These are phyloP conservation scores for Athene noctua DNA, from an alignment of 2,113 vertebrate species.

Conservation along the genomic window DNA sequence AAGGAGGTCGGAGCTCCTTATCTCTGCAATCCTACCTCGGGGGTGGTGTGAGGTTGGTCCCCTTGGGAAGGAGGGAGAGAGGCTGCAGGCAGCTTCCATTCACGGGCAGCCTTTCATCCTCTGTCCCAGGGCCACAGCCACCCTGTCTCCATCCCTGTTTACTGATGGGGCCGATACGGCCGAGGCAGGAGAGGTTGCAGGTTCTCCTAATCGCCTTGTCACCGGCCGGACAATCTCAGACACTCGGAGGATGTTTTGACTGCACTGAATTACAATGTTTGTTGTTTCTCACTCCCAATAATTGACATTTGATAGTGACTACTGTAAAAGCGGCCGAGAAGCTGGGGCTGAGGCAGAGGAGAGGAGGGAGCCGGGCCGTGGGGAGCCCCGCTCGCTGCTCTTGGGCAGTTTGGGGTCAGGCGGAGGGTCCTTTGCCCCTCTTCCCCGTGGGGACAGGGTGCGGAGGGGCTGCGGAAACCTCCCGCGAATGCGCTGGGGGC, in stretches of 20 bases:
- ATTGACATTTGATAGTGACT: constrained; percentile 71
- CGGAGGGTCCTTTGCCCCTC: accelerated
- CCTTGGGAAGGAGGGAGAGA: not conserved
- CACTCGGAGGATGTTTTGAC: constrained; percentile 74
- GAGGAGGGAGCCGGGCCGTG: not conserved
- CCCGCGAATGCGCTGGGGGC: not conserved
- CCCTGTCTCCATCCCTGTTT: constrained; percentile 74
- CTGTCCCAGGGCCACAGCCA: constrained; percentile 70
- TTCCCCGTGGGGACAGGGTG: not conserved
- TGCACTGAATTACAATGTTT: constrained; percentile 69
- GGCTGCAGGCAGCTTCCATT: not conserved
- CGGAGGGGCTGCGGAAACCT: not conserved
- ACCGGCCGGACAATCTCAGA: constrained; percentile 46
- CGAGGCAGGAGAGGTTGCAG: constrained; percentile 44
- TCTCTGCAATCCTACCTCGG: not conserved
- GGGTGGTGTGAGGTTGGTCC: not conserved
- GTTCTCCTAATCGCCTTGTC: constrained; percentile 64
- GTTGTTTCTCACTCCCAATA: constrained; percentile 72
- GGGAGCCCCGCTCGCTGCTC: not conserved
- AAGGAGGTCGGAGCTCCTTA: not conserved
- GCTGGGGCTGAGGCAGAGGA: not conserved
- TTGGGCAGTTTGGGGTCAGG: not conserved
- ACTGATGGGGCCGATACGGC: constrained; percentile 71
- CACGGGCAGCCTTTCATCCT: constrained; percentile 47
- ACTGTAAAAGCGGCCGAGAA: constrained; percentile 22